phyloP scores from a whole-genome alignment of 2,888 invertebrate species.

The Perithous albicinctus region DNA sequence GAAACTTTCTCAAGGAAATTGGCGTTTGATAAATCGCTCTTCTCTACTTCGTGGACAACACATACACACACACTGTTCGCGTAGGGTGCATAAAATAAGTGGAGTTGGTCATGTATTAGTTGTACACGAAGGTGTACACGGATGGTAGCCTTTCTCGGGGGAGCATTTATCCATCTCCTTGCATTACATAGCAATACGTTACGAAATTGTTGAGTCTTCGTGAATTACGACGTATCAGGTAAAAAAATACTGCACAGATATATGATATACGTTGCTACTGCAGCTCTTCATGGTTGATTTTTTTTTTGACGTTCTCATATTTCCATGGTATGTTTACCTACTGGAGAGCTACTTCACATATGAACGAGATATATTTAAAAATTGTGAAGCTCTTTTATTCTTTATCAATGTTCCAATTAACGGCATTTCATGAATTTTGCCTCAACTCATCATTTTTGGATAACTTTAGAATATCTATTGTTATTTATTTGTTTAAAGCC shows the following conservation, averaged over 20 bases:
- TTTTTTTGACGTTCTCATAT: no score
- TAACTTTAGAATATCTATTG: no score
- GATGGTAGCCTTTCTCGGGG: not conserved
- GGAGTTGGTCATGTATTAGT: slow-evolving; percentile 2
- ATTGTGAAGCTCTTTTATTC: no score
- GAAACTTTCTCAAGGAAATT: slow-evolving; percentile 55
- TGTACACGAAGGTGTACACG: not conserved
- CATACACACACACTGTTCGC: slow-evolving; percentile 3
- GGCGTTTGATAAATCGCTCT: slow-evolving; percentile 60
- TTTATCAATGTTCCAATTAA: no score
- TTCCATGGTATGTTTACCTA: no score
- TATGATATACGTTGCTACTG: not conserved
- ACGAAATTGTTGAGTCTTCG: not conserved
- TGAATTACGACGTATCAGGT: slow-evolving; percentile 3
- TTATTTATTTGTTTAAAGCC: no score
- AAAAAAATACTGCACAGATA: slow-evolving; percentile 1
- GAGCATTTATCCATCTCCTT: slow-evolving; percentile 28
- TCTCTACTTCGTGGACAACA: slow-evolving; percentile 38
- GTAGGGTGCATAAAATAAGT: not conserved
- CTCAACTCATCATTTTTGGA: no score
- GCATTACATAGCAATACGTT: slow-evolving; percentile 39
- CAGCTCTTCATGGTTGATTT: not conserved
- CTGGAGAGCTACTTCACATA: no score
- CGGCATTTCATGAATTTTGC: no score
- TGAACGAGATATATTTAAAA: no score